Conservation (phyloP, 2,888 invertebrate species). For the Eupithecia abbreviata region DNA sequence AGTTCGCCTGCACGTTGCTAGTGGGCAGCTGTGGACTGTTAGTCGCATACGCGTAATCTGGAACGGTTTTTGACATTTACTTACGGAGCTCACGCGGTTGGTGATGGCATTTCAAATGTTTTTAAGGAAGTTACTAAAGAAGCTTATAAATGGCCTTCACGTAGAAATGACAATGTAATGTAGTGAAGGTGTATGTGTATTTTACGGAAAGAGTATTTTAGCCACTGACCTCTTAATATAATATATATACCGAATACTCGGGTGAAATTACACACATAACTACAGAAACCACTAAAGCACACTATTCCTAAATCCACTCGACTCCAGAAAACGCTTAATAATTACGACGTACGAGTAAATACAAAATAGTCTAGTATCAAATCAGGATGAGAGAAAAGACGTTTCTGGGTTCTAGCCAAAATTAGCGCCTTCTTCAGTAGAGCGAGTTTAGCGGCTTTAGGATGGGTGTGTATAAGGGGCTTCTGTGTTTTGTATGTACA, state of each 20-base stretch:
- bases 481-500: neutral
- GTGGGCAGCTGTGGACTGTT: conserved; percentile 74
- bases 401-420: no score
- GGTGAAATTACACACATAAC: neutral
- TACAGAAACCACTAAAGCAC: neutral
- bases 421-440: neutral
- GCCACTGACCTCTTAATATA: neutral
- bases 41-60: conserved; percentile 67
- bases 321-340: neutral
- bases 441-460: neutral
- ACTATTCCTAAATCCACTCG: neutral
- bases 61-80: neutral
- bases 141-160: no score
- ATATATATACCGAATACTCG: no score
- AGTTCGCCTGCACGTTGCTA: conserved; percentile 66
- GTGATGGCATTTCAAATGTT: neutral
- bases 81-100: neutral
- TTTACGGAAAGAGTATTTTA: neutral
- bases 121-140: no score
- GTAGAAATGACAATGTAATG: no score
- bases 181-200: no score
- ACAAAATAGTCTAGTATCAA: neutral
- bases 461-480: neutral
- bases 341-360: neutral
- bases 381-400: neutral